Evolutionary conservation across 2,797 vertebrate genomes (phyloP).

Genomic region (Hybognathus amarus): DNA sequence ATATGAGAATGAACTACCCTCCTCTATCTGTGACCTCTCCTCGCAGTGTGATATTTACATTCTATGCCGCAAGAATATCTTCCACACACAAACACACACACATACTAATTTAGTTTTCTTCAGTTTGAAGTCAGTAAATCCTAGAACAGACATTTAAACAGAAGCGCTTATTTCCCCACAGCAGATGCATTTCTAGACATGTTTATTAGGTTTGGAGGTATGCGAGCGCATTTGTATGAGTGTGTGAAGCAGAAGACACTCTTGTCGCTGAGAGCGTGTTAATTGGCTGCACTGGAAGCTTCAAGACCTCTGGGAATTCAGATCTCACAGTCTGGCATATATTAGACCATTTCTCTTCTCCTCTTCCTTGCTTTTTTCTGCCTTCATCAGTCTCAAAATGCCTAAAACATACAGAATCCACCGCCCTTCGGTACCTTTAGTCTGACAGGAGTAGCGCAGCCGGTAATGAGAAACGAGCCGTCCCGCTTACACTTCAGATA

Average conservation of each 20-base stretch:
- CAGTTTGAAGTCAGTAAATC: slow-evolving; percentile 25
- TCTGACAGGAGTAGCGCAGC: slow-evolving; percentile 10
- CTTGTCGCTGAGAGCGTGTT: slow-evolving; percentile 51
- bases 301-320: slow-evolving; percentile 48
- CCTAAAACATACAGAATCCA: background rate
- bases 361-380: background rate
- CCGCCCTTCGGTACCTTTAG: background rate
- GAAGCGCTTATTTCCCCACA: background rate
- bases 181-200: background rate
- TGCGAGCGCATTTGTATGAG: slow-evolving; percentile 19
- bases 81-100: no score
- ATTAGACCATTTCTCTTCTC: slow-evolving; percentile 40
- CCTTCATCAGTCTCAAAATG: slow-evolving; percentile 13
- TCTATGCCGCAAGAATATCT: slow-evolving; percentile 23
- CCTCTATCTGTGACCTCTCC: slow-evolving; percentile 15
- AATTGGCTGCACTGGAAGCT: slow-evolving; percentile 56
- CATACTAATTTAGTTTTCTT: background rate
- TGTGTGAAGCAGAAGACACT: slow-evolving; percentile 26
- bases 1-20: slow-evolving; percentile 53
- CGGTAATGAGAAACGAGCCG: slow-evolving; percentile 11
- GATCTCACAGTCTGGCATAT: slow-evolving; percentile 46
- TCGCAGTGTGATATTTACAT: slow-evolving; percentile 51
- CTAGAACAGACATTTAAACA: slow-evolving; percentile 23
- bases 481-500: slow-evolving; percentile 28
- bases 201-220: slow-evolving; percentile 45